These are phyloP conservation scores for Carposina sasakii DNA, from an alignment of 1,140 invertebrate genomes.

Conservation along the genomic window DNA sequence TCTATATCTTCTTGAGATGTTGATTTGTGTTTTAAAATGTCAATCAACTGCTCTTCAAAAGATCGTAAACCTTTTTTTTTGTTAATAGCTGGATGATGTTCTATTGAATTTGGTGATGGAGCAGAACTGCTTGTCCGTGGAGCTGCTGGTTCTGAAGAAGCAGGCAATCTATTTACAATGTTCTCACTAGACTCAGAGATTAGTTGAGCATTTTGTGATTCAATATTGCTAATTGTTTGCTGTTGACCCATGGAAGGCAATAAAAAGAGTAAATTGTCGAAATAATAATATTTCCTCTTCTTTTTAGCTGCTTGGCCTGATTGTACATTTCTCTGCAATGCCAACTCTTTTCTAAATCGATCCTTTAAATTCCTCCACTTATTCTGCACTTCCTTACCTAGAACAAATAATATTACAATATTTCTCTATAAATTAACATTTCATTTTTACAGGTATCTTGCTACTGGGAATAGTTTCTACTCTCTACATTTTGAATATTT, in stretches of 20 bases:
- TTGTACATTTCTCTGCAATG: neutral
- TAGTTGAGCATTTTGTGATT: neutral
- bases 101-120: neutral
- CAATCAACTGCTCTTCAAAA: neutral
- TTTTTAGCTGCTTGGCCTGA: neutral
- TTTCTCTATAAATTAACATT: neutral
- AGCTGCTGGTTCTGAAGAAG: neutral
- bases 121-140: neutral
- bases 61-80: too few relatives aligned
- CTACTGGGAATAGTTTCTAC: constrained; percentile 5
- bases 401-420: neutral
- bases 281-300: neutral
- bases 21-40: neutral
- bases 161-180: neutral
- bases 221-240: neutral
- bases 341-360: constrained; percentile 1
- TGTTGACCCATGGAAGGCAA: neutral
- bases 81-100: too few relatives aligned
- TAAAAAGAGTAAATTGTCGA: neutral
- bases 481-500: constrained; percentile 6
- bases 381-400: constrained; percentile 4
- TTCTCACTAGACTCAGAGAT: neutral
- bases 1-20: neutral
- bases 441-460: constrained; percentile 2
- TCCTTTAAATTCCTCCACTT: constrained; percentile 8